Conservation (phyloP, 2,888 invertebrate species). For the Dicranocentrus wangi region DNA sequence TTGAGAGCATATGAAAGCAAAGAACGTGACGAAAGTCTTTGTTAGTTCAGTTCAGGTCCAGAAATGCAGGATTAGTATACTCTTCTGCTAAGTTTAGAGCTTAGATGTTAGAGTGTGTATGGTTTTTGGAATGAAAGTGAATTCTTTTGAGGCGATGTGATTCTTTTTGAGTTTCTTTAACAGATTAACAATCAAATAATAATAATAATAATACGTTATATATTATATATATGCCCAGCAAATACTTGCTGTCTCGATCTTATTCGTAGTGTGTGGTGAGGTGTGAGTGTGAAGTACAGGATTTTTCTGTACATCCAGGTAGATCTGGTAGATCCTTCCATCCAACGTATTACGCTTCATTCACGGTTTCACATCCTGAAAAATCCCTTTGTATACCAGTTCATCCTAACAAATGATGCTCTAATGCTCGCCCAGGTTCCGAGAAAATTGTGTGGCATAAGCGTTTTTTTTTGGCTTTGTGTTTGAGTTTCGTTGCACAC, state of each 20-base stretch:
- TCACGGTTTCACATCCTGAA: conserved; percentile 59
- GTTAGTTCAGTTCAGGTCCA: conserved; percentile 1
- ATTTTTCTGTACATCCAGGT: conserved; percentile 15
- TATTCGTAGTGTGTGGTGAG: not conserved
- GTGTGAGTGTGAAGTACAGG: conserved; percentile 9
- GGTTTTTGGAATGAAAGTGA: conserved; percentile 52
- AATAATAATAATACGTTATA: too few relatives aligned
- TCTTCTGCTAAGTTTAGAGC: too few relatives aligned
- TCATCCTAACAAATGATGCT: not conserved
- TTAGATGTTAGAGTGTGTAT: too few relatives aligned
- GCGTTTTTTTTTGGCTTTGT: conserved; percentile 4
- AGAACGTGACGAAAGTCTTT: conserved; percentile 38
- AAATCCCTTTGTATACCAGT: conserved; percentile 14
- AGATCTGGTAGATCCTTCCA: not conserved
- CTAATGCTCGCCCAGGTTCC: conserved; percentile 46
- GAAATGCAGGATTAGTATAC: not conserved
- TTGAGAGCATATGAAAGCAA: not conserved
- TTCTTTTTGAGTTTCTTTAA: conserved; percentile 53
- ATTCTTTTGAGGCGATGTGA: conserved; percentile 59
- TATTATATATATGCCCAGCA: too few relatives aligned
- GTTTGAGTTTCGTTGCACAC: conserved; percentile 9
- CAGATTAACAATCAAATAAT: conserved; percentile 43
- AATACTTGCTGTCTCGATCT: too few relatives aligned
- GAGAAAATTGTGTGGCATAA: conserved; percentile 55
- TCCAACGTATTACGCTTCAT: not conserved